Base-by-base conservation (phyloP, 2,113 vertebrate species). In the Seriola aureovittata region DNA sequence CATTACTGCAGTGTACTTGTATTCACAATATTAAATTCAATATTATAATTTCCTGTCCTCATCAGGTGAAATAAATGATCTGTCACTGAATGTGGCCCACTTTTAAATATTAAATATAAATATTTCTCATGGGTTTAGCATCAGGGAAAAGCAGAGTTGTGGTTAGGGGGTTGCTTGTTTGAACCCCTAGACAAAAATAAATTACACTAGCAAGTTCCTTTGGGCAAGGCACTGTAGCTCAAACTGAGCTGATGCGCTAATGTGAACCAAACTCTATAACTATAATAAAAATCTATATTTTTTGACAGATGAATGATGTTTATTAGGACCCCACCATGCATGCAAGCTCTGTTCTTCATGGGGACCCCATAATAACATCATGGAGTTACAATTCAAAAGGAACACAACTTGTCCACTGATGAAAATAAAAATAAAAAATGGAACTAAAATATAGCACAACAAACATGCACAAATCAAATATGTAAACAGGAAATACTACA, bases 241-340 rank as follows among this genome's bases (percentile, higher is more conserved):
- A 9, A 34, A 5, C 14, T 1, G 4, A 19, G 13, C n/a, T 29
- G 32, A 42, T 5, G 55, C 13, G 2, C 1, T 6, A 38, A 4
- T 40, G 23, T 54, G 29, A 65, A 75, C 46, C 14, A 19, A 5
- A 36, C 29, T 29, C 29, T 29, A 29, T 25, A 36, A 36, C 3
- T 36, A 25, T 71, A 14, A 55, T 44, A 58, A 23, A 0, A 5
- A 4, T 29, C 29, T 29, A 29, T 29, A 29, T 29, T 29, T 36
- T 36, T 6, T 36, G 34, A 36, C 34, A 6, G 34, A 29, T 29
- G 2, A 29, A 29, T 29, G 29, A 29, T 55, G 11, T 84, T 84
- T 88, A 83, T 76, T 79, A 32, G 17, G 13, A 46, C 23, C 4
- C 1, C 12, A 23, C 3, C 23, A 17, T 23, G 65, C 29, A 62